Evolutionary conservation across 1,140 invertebrate genomes (phyloP).

Genomic region (Euborellia annulipes): DNA sequence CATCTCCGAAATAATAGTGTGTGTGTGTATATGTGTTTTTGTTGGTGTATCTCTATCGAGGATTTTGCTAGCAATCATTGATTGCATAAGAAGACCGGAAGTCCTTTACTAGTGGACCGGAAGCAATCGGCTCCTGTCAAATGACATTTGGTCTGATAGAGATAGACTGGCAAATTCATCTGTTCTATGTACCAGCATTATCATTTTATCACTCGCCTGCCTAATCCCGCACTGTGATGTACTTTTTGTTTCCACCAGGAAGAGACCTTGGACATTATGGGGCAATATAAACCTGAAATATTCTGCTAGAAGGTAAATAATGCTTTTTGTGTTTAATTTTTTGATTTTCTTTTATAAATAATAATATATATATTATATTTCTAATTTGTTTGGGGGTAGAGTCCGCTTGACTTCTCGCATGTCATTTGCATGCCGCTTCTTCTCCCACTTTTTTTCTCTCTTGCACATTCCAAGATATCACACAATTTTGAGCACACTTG

Average conservation of each 20-base stretch:
- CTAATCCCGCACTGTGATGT: background rate
- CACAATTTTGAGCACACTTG: too few species aligned
- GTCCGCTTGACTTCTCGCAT: background rate
- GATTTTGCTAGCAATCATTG: background rate
- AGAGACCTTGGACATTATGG: constrained; percentile 67
- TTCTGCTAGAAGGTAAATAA: constrained; percentile 58
- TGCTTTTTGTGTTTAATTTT: constrained; percentile 24
- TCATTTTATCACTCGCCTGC: background rate
- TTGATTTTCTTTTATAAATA: constrained; percentile 14
- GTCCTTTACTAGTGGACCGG: background rate
- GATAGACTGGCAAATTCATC: too few species aligned
- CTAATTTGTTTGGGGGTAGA: background rate
- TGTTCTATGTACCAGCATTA: too few species aligned
- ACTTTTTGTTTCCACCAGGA: constrained; percentile 42
- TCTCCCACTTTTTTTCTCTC: constrained; percentile 15
- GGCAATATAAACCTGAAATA: constrained; percentile 69
- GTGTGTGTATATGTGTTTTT: background rate
- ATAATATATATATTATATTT: constrained; percentile 7
- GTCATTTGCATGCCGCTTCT: constrained; percentile 15
- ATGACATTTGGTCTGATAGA: too few species aligned
- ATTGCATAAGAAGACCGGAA: background rate
- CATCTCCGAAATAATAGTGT: too few species aligned
- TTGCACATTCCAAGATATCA: background rate
- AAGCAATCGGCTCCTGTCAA: too few species aligned
- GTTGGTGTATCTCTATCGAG: background rate